Conservation (phyloP, 2,113 vertebrate genomes). For the Coptodon rendalli region DNA sequence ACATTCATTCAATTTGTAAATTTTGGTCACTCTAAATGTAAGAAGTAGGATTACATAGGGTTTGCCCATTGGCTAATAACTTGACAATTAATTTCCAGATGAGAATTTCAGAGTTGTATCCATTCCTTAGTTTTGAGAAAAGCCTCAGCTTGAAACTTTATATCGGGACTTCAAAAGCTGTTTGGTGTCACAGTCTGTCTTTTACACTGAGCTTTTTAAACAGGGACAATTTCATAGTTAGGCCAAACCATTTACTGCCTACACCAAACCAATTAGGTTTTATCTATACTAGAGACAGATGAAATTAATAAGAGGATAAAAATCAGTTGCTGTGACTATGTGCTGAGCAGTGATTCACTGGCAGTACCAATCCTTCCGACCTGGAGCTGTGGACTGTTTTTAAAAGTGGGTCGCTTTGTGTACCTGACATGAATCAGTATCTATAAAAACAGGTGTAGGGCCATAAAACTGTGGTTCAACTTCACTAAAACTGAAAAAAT, state of each 20-base stretch:
- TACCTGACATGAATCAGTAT: accelerated
- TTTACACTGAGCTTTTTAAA: background rate
- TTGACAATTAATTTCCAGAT: background rate
- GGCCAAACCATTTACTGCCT: background rate
- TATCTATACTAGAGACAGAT: background rate
- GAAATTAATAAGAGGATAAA: background rate
- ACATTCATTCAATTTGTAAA: background rate
- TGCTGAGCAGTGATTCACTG: background rate
- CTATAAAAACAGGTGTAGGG: background rate
- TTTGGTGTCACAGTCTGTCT: background rate
- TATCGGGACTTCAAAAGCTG: background rate
- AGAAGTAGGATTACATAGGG: background rate
- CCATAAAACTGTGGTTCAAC: background rate
- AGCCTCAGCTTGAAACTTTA: background rate
- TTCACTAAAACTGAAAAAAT: background rate
- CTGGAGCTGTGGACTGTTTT: background rate
- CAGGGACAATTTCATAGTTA: background rate
- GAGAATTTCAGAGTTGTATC: background rate
- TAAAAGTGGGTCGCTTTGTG: background rate
- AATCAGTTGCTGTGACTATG: background rate
- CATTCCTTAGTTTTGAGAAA: background rate
- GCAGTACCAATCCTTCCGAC: accelerated
- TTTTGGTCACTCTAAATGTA: background rate
- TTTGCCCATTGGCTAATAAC: background rate
- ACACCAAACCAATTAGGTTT: background rate